Conservation (phyloP, 2,797 vertebrate species). For the Morus bassanus region DNA sequence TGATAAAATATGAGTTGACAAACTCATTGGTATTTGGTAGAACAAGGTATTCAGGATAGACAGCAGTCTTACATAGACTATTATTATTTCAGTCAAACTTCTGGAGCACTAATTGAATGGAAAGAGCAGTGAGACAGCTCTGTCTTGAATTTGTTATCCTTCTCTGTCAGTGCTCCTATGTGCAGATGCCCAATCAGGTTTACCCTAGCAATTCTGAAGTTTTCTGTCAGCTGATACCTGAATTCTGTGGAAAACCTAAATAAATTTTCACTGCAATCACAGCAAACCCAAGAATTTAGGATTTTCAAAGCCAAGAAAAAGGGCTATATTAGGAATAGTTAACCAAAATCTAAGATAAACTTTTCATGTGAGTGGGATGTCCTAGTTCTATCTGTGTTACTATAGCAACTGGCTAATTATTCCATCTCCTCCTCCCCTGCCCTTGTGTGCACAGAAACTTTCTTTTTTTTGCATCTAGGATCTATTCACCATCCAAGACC, state of each 20-base stretch:
- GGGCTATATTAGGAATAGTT: neutral
- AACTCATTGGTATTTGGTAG: neutral
- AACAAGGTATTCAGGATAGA: neutral
- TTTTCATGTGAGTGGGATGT: conserved; percentile 53
- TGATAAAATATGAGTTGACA: neutral
- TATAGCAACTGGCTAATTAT: conserved; percentile 56
- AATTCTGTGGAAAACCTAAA: neutral
- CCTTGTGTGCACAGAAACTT: neutral
- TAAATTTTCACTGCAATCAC: neutral
- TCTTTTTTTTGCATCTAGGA: neutral
- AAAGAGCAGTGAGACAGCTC: neutral
- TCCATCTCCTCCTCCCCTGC: conserved; percentile 39
- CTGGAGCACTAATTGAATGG: neutral
- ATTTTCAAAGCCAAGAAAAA: neutral
- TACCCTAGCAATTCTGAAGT: neutral
- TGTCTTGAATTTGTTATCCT: neutral
- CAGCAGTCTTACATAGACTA: neutral
- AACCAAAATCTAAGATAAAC: conserved; percentile 43
- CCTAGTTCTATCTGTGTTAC: conserved; percentile 45
- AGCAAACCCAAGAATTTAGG: neutral
- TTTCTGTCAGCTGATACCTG: neutral
- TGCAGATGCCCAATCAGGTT: neutral
- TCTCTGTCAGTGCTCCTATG: neutral
- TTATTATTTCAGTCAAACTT: neutral
- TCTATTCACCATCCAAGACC: neutral